These are phyloP conservation scores for Cremastinae sp. DNA, from an alignment of 2,888 invertebrate species.

Conservation along the genomic window DNA sequence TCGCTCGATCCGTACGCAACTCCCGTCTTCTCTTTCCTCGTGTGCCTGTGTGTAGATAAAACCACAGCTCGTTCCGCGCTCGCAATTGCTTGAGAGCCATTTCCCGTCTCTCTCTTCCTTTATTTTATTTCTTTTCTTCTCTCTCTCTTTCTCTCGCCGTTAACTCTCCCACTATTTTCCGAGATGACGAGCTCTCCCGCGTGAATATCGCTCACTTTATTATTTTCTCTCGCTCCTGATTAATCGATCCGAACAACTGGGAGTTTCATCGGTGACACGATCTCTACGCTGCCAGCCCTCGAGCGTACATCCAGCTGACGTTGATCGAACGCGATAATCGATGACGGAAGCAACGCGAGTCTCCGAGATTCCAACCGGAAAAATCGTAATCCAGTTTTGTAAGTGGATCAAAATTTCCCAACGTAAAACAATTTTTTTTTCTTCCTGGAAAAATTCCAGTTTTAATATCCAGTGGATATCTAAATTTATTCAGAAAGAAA, in stretches of 20 bases:
- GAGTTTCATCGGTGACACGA: conserved; percentile 54
- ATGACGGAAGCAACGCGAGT: conserved; percentile 36
- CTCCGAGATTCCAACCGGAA: conserved; percentile 15
- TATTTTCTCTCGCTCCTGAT: conserved; percentile 53
- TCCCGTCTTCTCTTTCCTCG: not conserved
- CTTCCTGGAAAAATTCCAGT: too few species aligned
- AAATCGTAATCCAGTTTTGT: not conserved
- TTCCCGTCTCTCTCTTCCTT: conserved; percentile 4
- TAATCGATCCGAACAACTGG: conserved; percentile 51
- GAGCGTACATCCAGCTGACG: too few species aligned
- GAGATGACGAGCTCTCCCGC: conserved; percentile 16
- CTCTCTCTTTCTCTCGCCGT: conserved; percentile 25
- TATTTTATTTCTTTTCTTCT: not conserved
- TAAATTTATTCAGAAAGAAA: too few species aligned
- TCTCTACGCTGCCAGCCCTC: conserved; percentile 30
- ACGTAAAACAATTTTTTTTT: not conserved
- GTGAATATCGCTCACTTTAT: conserved; percentile 2
- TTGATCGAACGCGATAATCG: conserved; percentile 36
- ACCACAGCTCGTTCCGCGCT: conserved; percentile 4
- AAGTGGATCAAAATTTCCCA: not conserved
- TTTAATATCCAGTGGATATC: too few species aligned
- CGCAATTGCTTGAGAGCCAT: conserved; percentile 28
- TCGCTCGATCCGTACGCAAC: conserved; percentile 42
- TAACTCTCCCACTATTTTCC: conserved; percentile 56
- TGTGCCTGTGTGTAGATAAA: not conserved